Conservation (phyloP, 1,140 invertebrate species). For the Cyclargus thomasi region DNA sequence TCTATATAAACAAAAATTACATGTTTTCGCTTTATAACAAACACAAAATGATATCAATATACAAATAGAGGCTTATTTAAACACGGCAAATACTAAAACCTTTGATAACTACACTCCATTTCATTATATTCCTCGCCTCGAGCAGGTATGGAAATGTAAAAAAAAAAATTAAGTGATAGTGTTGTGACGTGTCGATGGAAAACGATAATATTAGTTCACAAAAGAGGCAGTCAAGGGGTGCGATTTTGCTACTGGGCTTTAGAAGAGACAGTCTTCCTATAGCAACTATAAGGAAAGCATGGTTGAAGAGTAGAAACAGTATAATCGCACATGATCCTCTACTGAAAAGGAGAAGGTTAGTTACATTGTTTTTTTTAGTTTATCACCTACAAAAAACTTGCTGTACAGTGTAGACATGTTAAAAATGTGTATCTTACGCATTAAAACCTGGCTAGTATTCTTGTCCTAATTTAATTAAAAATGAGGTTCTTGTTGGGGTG, state of each 20-base stretch:
- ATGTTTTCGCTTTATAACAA: conserved; percentile 1
- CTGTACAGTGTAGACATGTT: too few relatives aligned
- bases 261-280: conserved; percentile 57
- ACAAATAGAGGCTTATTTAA: conserved; percentile 20
- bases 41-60: conserved; percentile 8
- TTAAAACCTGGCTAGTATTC: too few relatives aligned
- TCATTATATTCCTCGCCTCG: neutral
- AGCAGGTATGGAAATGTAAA: neutral
- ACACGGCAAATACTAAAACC: neutral
- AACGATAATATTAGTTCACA: conserved; percentile 12
- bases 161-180: neutral
- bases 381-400: too few relatives aligned
- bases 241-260: conserved; percentile 32
- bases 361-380: conserved; percentile 11
- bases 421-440: too few relatives aligned
- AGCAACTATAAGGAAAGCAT: conserved; percentile 46
- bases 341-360: conserved; percentile 50
- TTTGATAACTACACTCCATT: neutral
- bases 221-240: neutral
- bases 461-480: too few relatives aligned
- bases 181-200: neutral
- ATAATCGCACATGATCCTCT: conserved; percentile 41
- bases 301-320: conserved; percentile 46
- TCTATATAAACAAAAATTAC: neutral
- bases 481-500: too few relatives aligned